Percentiles rank a stretch among this genome's conserved stretches.
Evolutionary conservation across 1,140 invertebrate genomes (phyloP).

Genomic region (Rhynchophorus ferrugineus): DNA sequence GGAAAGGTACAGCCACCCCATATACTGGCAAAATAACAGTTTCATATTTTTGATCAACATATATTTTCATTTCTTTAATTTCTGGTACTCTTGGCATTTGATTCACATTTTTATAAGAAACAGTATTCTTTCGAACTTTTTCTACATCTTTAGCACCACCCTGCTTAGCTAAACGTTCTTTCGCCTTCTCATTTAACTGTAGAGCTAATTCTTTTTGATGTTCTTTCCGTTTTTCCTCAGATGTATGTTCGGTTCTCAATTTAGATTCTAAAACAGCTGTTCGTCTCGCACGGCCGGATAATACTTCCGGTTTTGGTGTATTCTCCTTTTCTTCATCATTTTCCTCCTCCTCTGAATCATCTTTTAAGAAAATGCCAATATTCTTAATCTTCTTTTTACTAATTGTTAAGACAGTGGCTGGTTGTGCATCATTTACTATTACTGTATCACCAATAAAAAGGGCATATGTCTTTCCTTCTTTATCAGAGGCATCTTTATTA

Average conservation of each 20-base stretch:
- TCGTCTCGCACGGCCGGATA: constrained; percentile 69
- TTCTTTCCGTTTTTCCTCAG: constrained; percentile 94
- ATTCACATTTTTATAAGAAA: constrained; percentile 89
- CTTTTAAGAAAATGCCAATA: constrained; percentile 92
- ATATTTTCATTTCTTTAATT: constrained; percentile 89
- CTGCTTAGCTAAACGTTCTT: constrained; percentile 82
- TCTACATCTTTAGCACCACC: constrained; percentile 79
- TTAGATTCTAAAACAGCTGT: constrained; percentile 94
- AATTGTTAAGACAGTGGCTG: constrained; percentile 83
- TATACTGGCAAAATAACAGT: constrained; percentile 95
- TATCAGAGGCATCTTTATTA: constrained; percentile 77
- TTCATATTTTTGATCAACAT: constrained; percentile 96
- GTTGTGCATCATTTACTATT: constrained; percentile 77
- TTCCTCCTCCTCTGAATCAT: constrained; percentile 82
- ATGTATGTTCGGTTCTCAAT: constrained; percentile 88
- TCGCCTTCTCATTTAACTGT: constrained; percentile 86
- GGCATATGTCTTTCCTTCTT: constrained; percentile 84
- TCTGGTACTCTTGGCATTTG: constrained; percentile 92
- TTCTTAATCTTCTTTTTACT: constrained; percentile 95
- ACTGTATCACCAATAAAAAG: constrained; percentile 97
- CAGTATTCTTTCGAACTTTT: constrained; percentile 86
- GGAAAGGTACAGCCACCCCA: constrained; percentile 93
- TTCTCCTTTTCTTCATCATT: constrained; percentile 65
- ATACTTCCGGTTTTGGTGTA: constrained; percentile 52
- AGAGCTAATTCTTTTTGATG: constrained; percentile 94